Conservation (phyloP, 2,113 vertebrate genomes). For the Mobula hypostoma region DNA sequence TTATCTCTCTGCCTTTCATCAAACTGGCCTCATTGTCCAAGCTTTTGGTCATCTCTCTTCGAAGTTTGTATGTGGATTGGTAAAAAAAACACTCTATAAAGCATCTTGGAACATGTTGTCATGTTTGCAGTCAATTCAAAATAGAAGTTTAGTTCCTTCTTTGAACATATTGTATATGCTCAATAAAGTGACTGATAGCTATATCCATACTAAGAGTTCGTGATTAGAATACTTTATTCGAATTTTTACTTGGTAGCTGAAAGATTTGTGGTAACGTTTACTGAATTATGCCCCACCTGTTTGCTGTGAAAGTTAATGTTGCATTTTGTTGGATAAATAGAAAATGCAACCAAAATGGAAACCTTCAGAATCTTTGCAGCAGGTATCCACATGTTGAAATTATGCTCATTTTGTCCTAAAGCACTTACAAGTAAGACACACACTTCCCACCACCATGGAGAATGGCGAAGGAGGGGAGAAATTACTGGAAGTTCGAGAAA, state of each 20-base stretch:
- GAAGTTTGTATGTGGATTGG: too few species aligned
- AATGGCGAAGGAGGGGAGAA: too few species aligned
- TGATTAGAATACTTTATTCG: too few species aligned
- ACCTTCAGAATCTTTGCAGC: neutral
- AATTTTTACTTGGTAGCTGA: neutral
- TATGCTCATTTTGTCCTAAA: neutral
- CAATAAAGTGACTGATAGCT: neutral
- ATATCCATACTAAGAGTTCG: neutral
- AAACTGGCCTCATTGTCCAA: too few species aligned
- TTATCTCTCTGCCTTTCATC: too few species aligned
- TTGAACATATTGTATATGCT: neutral
- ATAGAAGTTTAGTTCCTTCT: neutral
- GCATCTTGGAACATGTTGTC: too few species aligned
- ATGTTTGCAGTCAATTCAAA: too few species aligned
- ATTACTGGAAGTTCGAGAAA: too few species aligned
- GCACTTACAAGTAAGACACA: neutral
- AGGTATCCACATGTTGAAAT: neutral
- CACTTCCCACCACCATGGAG: neutral
- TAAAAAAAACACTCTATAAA: too few species aligned
- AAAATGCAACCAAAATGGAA: neutral
- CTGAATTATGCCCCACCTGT: neutral
- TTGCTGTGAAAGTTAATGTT: neutral
- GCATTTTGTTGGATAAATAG: neutral
- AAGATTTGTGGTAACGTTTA: neutral
- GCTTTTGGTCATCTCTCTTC: too few species aligned